These are phyloP conservation scores for Enteromius thamalakanensis DNA, from an alignment of 2,797 vertebrate genomes.

Conservation along the genomic window DNA sequence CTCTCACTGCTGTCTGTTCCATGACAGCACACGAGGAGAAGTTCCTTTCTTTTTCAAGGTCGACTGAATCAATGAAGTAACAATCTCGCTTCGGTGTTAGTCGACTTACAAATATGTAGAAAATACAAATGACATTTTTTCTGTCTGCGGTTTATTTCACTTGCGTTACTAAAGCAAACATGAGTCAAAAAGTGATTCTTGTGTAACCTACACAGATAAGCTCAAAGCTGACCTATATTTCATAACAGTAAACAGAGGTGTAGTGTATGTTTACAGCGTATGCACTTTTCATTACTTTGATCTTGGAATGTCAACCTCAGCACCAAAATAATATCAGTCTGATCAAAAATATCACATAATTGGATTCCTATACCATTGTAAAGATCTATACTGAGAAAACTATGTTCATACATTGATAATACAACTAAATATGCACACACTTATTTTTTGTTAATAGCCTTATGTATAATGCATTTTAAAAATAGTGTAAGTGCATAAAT, in stretches of 20 bases:
- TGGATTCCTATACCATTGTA: no score
- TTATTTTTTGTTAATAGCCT: background rate
- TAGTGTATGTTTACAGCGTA: constrained; percentile 2
- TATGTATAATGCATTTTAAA: background rate
- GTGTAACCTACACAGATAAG: constrained; percentile 13
- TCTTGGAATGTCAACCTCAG: background rate
- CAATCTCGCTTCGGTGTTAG: background rate
- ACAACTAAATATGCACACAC: background rate
- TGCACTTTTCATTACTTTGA: constrained; percentile 12
- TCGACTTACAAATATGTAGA: background rate
- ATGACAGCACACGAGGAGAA: constrained; percentile 45
- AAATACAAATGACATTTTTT: background rate
- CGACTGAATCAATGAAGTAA: constrained; percentile 3
- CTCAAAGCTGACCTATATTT: constrained; percentile 31
- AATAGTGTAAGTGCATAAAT: background rate
- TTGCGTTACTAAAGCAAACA: background rate
- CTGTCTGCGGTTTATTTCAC: constrained; percentile 2
- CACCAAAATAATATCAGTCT: background rate
- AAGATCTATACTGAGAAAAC: background rate
- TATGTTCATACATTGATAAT: background rate
- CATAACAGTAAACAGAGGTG: background rate
- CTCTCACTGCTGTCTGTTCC: constrained; percentile 48
- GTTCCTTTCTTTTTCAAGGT: constrained; percentile 36
- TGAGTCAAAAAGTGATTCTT: constrained; percentile 5
- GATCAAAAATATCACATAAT: background rate